Evolutionary conservation across 2,888 invertebrate species (phyloP).

Genomic region (Neocrepidodera transversa): DNA sequence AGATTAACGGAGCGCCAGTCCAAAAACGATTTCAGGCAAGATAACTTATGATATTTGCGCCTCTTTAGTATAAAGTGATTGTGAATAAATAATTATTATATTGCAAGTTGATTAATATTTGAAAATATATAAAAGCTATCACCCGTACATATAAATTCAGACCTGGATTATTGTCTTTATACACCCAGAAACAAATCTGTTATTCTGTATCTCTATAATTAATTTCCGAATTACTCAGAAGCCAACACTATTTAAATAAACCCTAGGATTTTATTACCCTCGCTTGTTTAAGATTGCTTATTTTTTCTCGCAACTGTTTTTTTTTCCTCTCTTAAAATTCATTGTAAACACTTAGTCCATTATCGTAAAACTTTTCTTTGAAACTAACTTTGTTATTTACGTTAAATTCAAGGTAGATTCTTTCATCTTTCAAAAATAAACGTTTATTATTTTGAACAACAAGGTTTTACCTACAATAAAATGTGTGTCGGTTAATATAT

Average conservation of each 20-base stretch:
- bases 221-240: slow-evolving; percentile 57
- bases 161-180: slow-evolving; percentile 19
- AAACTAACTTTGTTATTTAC: slow-evolving; percentile 32
- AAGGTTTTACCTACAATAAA: slow-evolving; percentile 10
- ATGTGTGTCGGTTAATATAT: neutral
- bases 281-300: slow-evolving; percentile 40
- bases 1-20: too few relatives aligned
- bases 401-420: slow-evolving; percentile 20
- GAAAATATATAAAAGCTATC: too few relatives aligned
- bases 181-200: slow-evolving; percentile 40
- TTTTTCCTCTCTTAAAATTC: slow-evolving; percentile 41
- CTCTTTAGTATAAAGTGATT: too few relatives aligned
- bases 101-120: too few relatives aligned
- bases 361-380: slow-evolving; percentile 41
- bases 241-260: slow-evolving; percentile 50
- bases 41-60: too few relatives aligned
- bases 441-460: slow-evolving; percentile 24
- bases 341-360: slow-evolving; percentile 44
- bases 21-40: too few relatives aligned
- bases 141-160: too few relatives aligned
- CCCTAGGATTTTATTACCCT: slow-evolving; percentile 43
- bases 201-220: slow-evolving; percentile 56
- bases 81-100: too few relatives aligned
- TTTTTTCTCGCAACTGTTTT: slow-evolving; percentile 38
- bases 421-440: slow-evolving; percentile 18